Percentiles rank a stretch among this genome's conserved stretches.
Conservation (phyloP, 2,113 vertebrate species). For the Epinephelus moara region DNA sequence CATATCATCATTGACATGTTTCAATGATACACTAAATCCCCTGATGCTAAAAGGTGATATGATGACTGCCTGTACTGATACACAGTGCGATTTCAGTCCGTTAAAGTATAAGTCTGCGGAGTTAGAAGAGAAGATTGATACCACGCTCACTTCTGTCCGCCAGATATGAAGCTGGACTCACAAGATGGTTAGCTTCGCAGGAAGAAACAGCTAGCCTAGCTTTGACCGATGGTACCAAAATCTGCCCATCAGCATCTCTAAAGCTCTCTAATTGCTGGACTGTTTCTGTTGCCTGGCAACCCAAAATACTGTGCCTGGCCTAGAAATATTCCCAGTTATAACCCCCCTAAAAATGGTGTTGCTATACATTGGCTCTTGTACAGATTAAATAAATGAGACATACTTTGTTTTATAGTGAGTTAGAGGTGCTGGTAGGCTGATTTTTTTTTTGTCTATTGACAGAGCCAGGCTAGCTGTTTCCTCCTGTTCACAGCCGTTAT, state of each 20-base stretch:
- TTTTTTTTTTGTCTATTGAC: too few species aligned
- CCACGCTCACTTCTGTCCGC: not conserved
- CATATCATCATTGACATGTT: not conserved
- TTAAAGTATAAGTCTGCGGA: not conserved
- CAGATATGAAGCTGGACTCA: not conserved
- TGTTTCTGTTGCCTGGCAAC: conserved; percentile 6
- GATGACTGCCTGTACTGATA: not conserved
- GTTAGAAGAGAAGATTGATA: not conserved
- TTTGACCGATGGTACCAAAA: not conserved
- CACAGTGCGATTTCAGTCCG: not conserved
- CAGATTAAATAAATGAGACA: not conserved
- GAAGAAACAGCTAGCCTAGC: not conserved
- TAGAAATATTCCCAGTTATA: not conserved
- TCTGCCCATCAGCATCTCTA: too few species aligned
- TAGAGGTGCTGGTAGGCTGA: not conserved
- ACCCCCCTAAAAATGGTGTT: not conserved
- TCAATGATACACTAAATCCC: not conserved
- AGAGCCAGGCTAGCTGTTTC: not conserved
- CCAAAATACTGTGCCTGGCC: not conserved
- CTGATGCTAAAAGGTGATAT: not conserved
- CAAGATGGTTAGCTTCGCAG: not conserved
- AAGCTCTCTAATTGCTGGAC: not conserved
- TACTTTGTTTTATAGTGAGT: not conserved
- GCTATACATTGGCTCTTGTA: not conserved
- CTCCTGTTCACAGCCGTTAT: not conserved